A percentile compares a stretch with the other conserved stretches of the same genome.
Evolutionary conservation across 2,113 vertebrate species (phyloP).

Genomic region (Oryctolagus cuniculus): DNA sequence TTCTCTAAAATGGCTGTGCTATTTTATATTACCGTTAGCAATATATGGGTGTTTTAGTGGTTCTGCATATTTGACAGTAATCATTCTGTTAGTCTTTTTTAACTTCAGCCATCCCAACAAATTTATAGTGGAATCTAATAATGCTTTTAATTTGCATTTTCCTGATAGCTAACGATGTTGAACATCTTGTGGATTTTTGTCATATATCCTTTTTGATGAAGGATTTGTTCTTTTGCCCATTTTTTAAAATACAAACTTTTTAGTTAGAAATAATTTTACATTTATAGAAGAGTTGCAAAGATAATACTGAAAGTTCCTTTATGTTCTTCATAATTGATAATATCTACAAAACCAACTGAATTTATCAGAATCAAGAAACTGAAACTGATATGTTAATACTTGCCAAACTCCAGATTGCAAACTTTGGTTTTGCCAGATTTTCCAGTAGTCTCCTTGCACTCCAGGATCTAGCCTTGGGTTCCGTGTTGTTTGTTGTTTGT

Average conservation of each 20-base stretch:
- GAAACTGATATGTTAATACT: not conserved
- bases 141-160: slow-evolving; percentile 43
- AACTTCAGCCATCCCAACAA: not conserved
- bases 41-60: not conserved
- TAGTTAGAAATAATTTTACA: slow-evolving; percentile 1
- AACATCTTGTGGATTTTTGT: not conserved
- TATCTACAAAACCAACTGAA: not conserved
- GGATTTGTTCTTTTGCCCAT: not conserved
- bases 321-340: not conserved
- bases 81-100: not conserved
- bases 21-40: not conserved
- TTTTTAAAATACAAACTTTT: slow-evolving; percentile 26
- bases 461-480: not conserved
- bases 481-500: not conserved
- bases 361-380: slow-evolving; percentile 23
- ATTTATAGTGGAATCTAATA: not conserved
- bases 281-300: slow-evolving; percentile 10
- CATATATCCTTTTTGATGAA: not conserved
- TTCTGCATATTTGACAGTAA: not conserved
- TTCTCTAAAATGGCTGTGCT: not conserved
- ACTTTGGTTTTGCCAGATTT: not conserved
- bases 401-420: slow-evolving; percentile 35
- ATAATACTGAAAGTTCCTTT: not conserved
- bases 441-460: not conserved
- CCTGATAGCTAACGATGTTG: slow-evolving; percentile 22